Evolutionary conservation across 2,797 vertebrate species (phyloP), one percentile per base, ranked within the genome.

Genomic region (Dermochelys coriacea): DNA sequence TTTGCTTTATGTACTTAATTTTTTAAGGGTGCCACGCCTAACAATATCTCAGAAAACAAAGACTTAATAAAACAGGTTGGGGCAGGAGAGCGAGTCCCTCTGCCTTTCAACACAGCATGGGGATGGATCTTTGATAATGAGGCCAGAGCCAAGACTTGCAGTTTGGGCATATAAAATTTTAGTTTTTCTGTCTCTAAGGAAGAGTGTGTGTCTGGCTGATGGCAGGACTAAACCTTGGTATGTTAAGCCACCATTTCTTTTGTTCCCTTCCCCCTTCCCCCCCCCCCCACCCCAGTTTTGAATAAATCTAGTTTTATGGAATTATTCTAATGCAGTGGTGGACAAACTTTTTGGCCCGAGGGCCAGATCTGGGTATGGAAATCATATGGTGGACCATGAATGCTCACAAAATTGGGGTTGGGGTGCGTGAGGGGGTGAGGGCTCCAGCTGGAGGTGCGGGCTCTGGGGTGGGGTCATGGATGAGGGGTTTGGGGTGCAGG

Each of bases 121-220:
- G 25, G 9, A 90, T 93, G 94, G 93, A 96, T 95, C 94, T 93
- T 93, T 87, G 88, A 93, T 96, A 27, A 49, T 78, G 90, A n/a
- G 93, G 82, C 19, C 61, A 81, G 80, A 90, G 84, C 95, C 95
- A 96, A 95, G 80, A 93, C 85, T 95, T 93, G 88, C 80, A 93
- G 29, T 23, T 89, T 85, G 90, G 61, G 18, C 34, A 95, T 85
- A 71, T 96, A 88, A 91, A 94, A 84, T 84, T 87, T 96, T 93
- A 93, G 23, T 80, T 96, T 97, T 93, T 91, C 85, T 93, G 80
- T 64, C n/a, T 16, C 31, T 94, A 93, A 93, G n/a, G 85, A 83
- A 5, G 80, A 50, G 52, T 89, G 75, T 45, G 50, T 87, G 27
- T 93, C 91, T 81, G 61, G 79, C 89, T 88, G 80, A 74, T n/a